Conservation (phyloP, 2,888 invertebrate genomes). For the Ephialtes manifestator region DNA sequence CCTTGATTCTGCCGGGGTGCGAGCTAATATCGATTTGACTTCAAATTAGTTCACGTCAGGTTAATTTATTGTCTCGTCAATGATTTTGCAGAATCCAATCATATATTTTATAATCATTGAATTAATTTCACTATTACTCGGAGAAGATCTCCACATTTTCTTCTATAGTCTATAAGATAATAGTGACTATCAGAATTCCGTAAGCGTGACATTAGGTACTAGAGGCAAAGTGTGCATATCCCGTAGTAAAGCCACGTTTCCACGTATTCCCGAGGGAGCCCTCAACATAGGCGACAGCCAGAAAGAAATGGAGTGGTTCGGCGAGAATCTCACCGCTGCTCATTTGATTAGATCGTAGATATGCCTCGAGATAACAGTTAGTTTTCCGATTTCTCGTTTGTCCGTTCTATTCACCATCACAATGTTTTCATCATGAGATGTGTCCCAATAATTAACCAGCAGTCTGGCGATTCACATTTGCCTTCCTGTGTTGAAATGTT, state of each 20-base stretch:
- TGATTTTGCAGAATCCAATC: no score
- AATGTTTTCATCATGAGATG: not conserved
- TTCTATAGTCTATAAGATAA: conserved; percentile 64
- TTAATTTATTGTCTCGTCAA: no score
- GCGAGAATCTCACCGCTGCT: conserved; percentile 65
- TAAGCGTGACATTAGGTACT: conserved; percentile 79
- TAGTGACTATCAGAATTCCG: conserved; percentile 79
- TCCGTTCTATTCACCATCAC: not conserved
- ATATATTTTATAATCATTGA: not conserved
- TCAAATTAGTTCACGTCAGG: no score
- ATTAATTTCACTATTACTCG: not conserved
- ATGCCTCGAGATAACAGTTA: conserved; percentile 56
- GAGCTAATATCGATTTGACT: no score
- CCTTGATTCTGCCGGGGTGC: not conserved
- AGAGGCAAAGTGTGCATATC: conserved; percentile 58
- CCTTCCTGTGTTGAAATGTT: not conserved
- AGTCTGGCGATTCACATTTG: not conserved
- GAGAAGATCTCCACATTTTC: not conserved
- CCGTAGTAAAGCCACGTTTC: conserved; percentile 74
- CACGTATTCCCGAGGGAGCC: conserved; percentile 73
- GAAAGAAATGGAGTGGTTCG: conserved; percentile 36
- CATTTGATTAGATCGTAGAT: conserved; percentile 74
- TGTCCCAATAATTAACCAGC: not conserved
- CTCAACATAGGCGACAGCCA: conserved; percentile 34
- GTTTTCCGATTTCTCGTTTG: conserved; percentile 24